Base-by-base conservation (phyloP, 2,113 vertebrate species). In the Pampusana beccarii region DNA sequence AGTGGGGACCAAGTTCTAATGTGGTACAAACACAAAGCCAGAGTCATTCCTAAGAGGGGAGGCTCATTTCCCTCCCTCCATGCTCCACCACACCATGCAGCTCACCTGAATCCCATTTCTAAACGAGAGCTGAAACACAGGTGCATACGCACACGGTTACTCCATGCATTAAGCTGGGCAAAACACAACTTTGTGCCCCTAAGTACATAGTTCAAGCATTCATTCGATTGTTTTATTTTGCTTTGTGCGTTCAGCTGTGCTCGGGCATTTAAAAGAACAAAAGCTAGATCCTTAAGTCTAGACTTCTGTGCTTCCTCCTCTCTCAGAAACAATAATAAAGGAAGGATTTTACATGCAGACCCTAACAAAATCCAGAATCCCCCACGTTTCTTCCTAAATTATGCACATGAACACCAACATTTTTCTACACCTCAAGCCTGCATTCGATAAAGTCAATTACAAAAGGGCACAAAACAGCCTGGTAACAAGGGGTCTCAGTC, bases 121-220 rank as follows among this genome's bases (percentile, higher is more conserved):
- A 16, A 66, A 13, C 10, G 26, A 24, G 54, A 53, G 33, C 20
- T 36, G 33, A 48, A 50, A 4, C 0, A 2, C 2, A 2, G 23
- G 21, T 17, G 18, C 11, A 5, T 0, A 3, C 1, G 1, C 2
- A 6, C 1, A 1, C 0, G 1, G 38, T 6, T 25, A 33, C 20
- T 53, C 53, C 6, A 14, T 0, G 0, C 1, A 25, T 11, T 38
- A 19, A 20, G 46, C 28, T 0, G 2, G 3, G 13, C 20, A 36
- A 75, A 90, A n/a, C 21, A 3, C 42, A 75, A 19, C 48, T 51
- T 56, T 11, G 5, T 16, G 3, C 6, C 33, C 21, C 7, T 20
- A 26, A 20, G 5, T 6, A 21, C 3, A 14, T 4, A 5, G 25
- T 44, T 34, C 6, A 5, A 13, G 10, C 3, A 2, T 9, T 64